Evolutionary conservation across 2,888 invertebrate species (phyloP), one percentile per base, ranked within the genome.

Genomic region (Hyposoter didymator): DNA sequence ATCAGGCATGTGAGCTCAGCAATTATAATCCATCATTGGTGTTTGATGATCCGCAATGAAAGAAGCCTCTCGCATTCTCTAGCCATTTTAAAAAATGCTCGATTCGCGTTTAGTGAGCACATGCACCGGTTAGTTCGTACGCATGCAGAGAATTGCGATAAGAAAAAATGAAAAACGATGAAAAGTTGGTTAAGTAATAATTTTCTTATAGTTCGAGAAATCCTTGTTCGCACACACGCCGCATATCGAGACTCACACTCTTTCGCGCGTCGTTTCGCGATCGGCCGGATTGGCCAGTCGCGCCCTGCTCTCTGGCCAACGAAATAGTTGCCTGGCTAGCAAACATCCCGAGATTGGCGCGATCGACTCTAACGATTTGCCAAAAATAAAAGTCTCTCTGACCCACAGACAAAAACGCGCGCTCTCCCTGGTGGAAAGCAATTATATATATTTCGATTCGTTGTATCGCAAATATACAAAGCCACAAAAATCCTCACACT

Each of bases 351-450:
- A 52, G 47, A 59, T 66, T 28, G 59, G 14, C 5, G 55, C 66
- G 64, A 49, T 47, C 12, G 49, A 59, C 76, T 81, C 76, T 81
- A 84, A 84, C 80, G 78, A 83, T 64, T 22, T 28, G 28, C 5
- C 12, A 59, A 28, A 59, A 59, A 39, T 39, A 39, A 3, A 59
- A 59, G 14, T 28, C 59, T 59, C 28, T 14, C 28, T 5, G 5
- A 59, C 5, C 28, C 28, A 59, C 14, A 59, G 10, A 1, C 12
- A 59, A 4, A 59, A 59, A 55, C 66, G 70, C n/a, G n/a, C n/a
- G n/a, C n/a, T n/a, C 22, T 19, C 35, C 22, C 39, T 14, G 22
- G 62, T 12, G n/a, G 6, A 67, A 39, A 39, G 22, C 55, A 69
- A 74, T 80, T 80, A 19, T 43, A 19, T 43, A 45, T 62, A 70